Evolutionary conservation across 2,888 invertebrate genomes (phyloP).

Genomic region (Xylota sylvarum): DNA sequence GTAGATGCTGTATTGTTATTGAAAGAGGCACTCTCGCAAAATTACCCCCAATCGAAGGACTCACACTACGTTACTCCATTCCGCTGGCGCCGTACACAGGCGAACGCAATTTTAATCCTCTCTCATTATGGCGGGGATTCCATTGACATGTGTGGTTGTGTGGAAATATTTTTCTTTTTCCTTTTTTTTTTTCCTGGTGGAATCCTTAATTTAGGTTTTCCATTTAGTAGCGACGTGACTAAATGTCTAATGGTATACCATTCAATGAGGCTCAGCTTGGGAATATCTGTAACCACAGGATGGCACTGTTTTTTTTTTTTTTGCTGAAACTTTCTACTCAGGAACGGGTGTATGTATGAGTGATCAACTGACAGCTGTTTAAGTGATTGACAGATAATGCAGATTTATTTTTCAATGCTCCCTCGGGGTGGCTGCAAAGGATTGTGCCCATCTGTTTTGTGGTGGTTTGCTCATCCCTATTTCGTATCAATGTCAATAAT

Average conservation of each 20-base stretch:
- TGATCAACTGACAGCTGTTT: conserved; percentile 64
- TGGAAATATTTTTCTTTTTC: no score
- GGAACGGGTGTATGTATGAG: conserved; percentile 24
- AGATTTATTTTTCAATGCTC: conserved; percentile 69
- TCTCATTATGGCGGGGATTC: conserved; percentile 70
- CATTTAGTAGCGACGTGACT: conserved; percentile 62
- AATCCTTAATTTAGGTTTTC: conserved; percentile 65
- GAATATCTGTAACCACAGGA: neutral
- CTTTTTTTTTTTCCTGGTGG: conserved; percentile 5
- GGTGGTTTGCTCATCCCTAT: conserved; percentile 30
- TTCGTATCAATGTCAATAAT: conserved; percentile 69
- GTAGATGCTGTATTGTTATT: conserved; percentile 67
- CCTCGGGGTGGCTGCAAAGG: conserved; percentile 56
- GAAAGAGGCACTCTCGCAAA: conserved; percentile 74
- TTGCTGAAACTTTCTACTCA: conserved; percentile 1
- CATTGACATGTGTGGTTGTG: conserved; percentile 58
- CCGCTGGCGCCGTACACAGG: conserved; percentile 18
- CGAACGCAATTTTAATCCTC: conserved; percentile 68
- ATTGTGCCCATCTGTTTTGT: conserved; percentile 66
- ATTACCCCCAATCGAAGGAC: conserved; percentile 67
- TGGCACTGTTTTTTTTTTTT: neutral
- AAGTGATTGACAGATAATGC: conserved; percentile 73
- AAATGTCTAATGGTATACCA: conserved; percentile 33
- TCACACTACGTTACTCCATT: conserved; percentile 20
- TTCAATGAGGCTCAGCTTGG: neutral